Evolutionary conservation across 2,888 invertebrate species (phyloP), one percentile per base, ranked within the genome.

Genomic region (Petrolisthes manimaculis): DNA sequence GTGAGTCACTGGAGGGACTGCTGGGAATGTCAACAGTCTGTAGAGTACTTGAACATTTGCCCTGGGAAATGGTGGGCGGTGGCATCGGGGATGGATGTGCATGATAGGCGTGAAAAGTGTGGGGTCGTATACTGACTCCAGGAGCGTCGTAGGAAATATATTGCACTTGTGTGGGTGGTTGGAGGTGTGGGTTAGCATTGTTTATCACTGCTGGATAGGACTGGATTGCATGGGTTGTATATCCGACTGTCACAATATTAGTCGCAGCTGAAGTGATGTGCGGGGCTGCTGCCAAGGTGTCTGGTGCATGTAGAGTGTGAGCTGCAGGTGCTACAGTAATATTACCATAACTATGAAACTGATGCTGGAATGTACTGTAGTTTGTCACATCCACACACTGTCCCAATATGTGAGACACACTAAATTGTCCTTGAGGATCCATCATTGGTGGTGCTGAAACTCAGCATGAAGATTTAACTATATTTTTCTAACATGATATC

Each of bases 301-400:
- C 61, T n/a, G n/a, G 56, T 14, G 67, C 18, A 5, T n/a, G 79
- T 75, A 84, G 53, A 21, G 86, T 54, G 75, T 82, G 74, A 24
- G 86, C 67, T 69, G 55, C 18, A 2, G 77, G 61, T 78, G 83
- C 54, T 51, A 79, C 74, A 14, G 71, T 71, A 53, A 67, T 21
- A n/a, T 84, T 84, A 53, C 81, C 67, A 74, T 83, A 88, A 24
- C 81, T 69, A 12, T 88, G 88, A 12, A 88, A 61, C 55, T 84
- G 88, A n/a, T 89, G 89, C 51, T 89, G 89, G 56, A 89, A 74
- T 14, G 89, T 77, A 18, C 61, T 82, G 56, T 83, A 89, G 56
- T 74, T 85, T 37, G 83, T 71, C n/a, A 79, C 78, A 86, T 83
- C 89, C 78, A 86, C 88, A 37, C 81, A 37, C 56, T 75, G 85